A percentile compares a stretch with the other conserved stretches of the same genome.
phyloP scores from a whole-genome alignment of 1,140 invertebrate genomes.

The Ctenoplectra terminalis region DNA sequence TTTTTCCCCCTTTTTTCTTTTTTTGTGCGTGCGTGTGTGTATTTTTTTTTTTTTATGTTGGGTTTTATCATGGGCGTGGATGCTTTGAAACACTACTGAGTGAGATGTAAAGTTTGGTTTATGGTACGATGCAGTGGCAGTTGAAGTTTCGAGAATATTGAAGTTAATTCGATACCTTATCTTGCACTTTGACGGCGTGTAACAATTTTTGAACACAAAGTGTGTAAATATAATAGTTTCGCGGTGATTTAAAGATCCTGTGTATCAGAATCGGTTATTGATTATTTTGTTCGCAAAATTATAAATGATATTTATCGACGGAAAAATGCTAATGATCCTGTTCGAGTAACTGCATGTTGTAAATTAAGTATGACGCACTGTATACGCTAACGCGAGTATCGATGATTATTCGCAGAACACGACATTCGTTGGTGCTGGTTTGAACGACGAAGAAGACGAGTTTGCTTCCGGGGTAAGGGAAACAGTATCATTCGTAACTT shows the following conservation, averaged over 20 bases:
- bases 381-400: slow-evolving; percentile 53
- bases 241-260: too few relatives aligned
- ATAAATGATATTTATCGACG: background rate
- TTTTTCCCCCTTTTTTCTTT: background rate
- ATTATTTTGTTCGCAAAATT: background rate
- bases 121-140: background rate
- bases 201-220: too few relatives aligned
- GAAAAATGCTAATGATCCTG: background rate
- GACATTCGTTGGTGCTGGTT: slow-evolving; percentile 64
- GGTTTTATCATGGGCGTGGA: slow-evolving; percentile 3
- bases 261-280: too few relatives aligned
- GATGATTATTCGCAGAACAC: slow-evolving; percentile 71
- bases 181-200: too few relatives aligned
- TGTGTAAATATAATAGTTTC: too few relatives aligned
- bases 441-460: slow-evolving; percentile 76
- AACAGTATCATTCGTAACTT: slow-evolving; percentile 29
- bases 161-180: too few relatives aligned
- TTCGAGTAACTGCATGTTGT: slow-evolving; percentile 40
- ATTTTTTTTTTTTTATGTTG: background rate
- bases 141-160: background rate
- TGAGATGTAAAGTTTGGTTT: background rate
- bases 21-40: background rate
- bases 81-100: slow-evolving; percentile 5
- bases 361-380: slow-evolving; percentile 51
- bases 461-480: slow-evolving; percentile 77